A percentile compares a stretch with the other conserved stretches of the same genome.
These are phyloP conservation scores for Polymixis flavicincta DNA, from an alignment of 2,888 invertebrate species.

Conservation along the genomic window DNA sequence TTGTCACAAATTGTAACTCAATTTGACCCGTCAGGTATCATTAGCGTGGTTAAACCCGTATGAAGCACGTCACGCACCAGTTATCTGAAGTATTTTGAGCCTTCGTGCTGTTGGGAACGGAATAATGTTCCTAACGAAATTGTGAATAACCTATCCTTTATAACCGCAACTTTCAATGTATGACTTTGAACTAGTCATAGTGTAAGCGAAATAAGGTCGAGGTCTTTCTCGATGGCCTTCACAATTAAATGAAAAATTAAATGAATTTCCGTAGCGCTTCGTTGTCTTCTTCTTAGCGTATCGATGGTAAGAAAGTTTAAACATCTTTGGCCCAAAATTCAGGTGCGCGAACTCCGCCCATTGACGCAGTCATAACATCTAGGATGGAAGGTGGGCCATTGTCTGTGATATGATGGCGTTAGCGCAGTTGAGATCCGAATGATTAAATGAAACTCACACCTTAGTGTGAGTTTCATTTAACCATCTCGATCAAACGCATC, in stretches of 20 bases:
- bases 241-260: not conserved
- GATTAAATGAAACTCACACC: no score
- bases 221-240: not conserved
- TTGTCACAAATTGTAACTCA: slow-evolving; percentile 18
- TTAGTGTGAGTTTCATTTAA: no score
- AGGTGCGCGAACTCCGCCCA: no score
- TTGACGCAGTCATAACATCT: no score
- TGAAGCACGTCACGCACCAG: slow-evolving; percentile 34
- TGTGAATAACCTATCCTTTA: not conserved
- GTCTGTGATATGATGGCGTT: no score
- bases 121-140: not conserved
- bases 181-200: slow-evolving; percentile 5
- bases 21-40: slow-evolving; percentile 41
- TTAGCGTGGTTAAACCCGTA: slow-evolving; percentile 42
- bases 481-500: no score
- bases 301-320: no score
- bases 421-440: no score
- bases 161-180: slow-evolving; percentile 11
- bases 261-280: not conserved
- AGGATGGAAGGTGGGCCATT: no score
- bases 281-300: no score
- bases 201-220: not conserved
- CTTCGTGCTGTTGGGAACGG: slow-evolving; percentile 31
- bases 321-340: no score
- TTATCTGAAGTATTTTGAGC: slow-evolving; percentile 30